These are phyloP conservation scores for Uromys caudimaculatus DNA, from an alignment of 2,797 vertebrate species.

Conservation along the genomic window DNA sequence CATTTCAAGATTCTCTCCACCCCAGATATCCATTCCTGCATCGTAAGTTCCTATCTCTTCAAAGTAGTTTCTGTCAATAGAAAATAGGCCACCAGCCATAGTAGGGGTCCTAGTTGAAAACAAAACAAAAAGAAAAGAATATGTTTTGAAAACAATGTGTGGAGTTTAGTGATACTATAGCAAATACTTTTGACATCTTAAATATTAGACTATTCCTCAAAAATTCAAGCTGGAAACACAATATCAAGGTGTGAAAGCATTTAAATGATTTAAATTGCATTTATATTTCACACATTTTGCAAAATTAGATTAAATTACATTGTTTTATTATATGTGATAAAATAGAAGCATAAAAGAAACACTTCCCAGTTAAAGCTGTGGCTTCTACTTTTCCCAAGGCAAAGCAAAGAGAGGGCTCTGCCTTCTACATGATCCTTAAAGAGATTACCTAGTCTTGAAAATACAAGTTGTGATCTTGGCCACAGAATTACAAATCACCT, in stretches of 20 bases:
- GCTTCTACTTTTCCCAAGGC: slow-evolving; percentile 20
- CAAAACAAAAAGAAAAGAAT: slow-evolving; percentile 83
- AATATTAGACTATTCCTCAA: slow-evolving; percentile 51
- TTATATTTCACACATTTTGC: slow-evolving; percentile 61
- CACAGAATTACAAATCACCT: slow-evolving; percentile 58
- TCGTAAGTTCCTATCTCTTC: slow-evolving; percentile 99
- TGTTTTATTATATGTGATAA: neutral
- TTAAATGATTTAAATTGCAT: slow-evolving; percentile 22
- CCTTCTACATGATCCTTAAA: slow-evolving; percentile 8
- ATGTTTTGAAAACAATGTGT: slow-evolving; percentile 85
- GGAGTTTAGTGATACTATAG: slow-evolving; percentile 82
- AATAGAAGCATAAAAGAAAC: slow-evolving; percentile 44
- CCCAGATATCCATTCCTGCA: slow-evolving; percentile 99
- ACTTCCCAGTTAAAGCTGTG: neutral
- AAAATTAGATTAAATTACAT: slow-evolving; percentile 46
- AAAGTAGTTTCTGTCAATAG: slow-evolving; percentile 98
- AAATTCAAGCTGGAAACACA: slow-evolving; percentile 66
- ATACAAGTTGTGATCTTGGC: slow-evolving; percentile 44
- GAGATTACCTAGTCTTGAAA: slow-evolving; percentile 44
- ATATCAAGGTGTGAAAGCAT: slow-evolving; percentile 50
- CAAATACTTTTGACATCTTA: slow-evolving; percentile 78
- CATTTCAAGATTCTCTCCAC: slow-evolving; percentile 99
- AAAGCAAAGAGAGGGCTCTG: neutral
- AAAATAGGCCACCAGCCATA: slow-evolving; percentile 99
- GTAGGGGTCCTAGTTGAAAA: slow-evolving; percentile 95